Evolutionary conservation across 2,888 invertebrate species (phyloP).

Genomic region (Suillia variegata): DNA sequence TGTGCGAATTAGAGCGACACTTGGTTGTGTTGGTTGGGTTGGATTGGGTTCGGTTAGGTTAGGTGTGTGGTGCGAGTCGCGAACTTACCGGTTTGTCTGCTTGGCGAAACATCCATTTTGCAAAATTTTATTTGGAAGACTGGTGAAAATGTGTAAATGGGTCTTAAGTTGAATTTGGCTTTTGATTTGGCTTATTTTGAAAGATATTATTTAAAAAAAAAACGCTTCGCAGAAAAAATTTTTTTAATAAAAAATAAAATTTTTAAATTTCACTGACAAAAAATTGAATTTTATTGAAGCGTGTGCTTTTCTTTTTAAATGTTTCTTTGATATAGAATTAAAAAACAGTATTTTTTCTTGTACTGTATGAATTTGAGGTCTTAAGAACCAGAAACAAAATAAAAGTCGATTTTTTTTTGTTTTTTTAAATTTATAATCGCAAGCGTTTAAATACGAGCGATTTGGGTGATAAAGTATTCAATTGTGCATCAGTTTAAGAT

Average conservation of each 20-base stretch:
- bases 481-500: too few relatives aligned
- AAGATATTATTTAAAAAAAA: conserved; percentile 25
- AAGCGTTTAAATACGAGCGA: too few relatives aligned
- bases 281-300: conserved; percentile 24
- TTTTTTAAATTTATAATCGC: too few relatives aligned
- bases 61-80: too few relatives aligned
- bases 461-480: too few relatives aligned
- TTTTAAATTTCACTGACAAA: conserved; percentile 23
- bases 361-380: neutral
- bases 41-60: too few relatives aligned
- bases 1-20: too few relatives aligned
- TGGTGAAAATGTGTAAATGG: too few relatives aligned
- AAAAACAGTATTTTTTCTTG: neutral
- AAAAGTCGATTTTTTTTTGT: too few relatives aligned
- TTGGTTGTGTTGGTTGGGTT: too few relatives aligned
- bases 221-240: conserved; percentile 21
- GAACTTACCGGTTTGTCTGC: too few relatives aligned
- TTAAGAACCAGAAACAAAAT: too few relatives aligned
- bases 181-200: conserved; percentile 23
- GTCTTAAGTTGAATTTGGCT: conserved; percentile 16
- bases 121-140: conserved; percentile 4
- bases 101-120: conserved; percentile 23
- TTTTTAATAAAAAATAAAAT: conserved; percentile 27
- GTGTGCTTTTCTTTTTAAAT: conserved; percentile 15
- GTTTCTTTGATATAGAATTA: neutral